Conservation (phyloP, 2,113 vertebrate genomes). For the Noturus placidus region DNA sequence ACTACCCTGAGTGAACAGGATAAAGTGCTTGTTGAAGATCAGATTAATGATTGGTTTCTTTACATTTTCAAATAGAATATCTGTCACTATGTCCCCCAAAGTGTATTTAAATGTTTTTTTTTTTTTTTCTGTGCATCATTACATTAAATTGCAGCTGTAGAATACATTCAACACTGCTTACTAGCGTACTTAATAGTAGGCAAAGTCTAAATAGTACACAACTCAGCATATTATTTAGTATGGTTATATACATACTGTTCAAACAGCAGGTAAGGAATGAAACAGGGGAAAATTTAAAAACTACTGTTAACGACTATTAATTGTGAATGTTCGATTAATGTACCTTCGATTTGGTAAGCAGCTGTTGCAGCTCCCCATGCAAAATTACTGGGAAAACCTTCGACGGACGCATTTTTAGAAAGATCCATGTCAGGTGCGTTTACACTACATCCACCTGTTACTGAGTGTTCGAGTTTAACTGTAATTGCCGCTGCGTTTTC, state of each 20-base stretch:
- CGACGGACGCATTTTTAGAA: not conserved
- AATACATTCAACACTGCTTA: not conserved
- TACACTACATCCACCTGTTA: not conserved
- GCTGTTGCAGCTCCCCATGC: constrained; percentile 79
- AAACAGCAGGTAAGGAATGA: not conserved
- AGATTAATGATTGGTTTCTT: not conserved
- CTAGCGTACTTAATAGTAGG: not conserved
- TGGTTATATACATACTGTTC: not conserved
- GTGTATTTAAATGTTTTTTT: not conserved
- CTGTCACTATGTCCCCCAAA: not conserved
- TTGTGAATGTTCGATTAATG: not conserved
- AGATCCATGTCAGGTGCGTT: not conserved
- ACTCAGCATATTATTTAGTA: not conserved
- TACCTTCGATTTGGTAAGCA: constrained; percentile 87
- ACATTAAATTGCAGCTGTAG: not conserved
- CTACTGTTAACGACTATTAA: not conserved
- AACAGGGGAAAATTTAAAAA: not conserved
- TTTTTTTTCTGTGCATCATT: too few relatives aligned
- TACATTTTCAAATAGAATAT: not conserved
- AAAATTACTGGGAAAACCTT: constrained; percentile 79
- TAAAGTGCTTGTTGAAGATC: not conserved
- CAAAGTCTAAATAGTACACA: not conserved
- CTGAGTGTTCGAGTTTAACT: not conserved
- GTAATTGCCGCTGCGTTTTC: not conserved
- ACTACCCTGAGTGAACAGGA: not conserved